Percentiles rank a stretch among this genome's conserved stretches.
Evolutionary conservation across 1,140 invertebrate species (phyloP).

Genomic region (Nymphalis io): DNA sequence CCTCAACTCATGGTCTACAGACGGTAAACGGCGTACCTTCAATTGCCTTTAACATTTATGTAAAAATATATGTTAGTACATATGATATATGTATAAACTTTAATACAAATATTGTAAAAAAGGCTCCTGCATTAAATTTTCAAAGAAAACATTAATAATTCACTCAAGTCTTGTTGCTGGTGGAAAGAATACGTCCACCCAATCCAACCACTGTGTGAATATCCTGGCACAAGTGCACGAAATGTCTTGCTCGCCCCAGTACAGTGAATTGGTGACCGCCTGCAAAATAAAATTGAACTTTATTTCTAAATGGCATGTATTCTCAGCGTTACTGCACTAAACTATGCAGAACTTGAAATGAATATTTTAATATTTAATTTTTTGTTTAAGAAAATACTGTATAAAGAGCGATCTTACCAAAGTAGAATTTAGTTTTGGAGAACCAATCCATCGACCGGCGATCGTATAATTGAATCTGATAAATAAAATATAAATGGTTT

Average conservation of each 20-base stretch:
- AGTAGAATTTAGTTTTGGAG: slow-evolving; percentile 57
- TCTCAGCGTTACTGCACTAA: slow-evolving; percentile 4
- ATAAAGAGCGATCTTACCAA: slow-evolving; percentile 35
- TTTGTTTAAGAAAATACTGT: background rate
- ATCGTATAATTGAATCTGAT: slow-evolving; percentile 69
- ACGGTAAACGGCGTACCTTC: too few relatives aligned
- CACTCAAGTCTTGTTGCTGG: slow-evolving; percentile 58
- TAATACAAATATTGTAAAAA: background rate
- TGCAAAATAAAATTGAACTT: slow-evolving; percentile 33
- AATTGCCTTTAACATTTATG: too few relatives aligned
- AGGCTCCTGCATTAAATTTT: background rate
- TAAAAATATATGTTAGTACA: too few relatives aligned
- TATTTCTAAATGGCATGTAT: background rate
- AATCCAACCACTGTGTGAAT: slow-evolving; percentile 63
- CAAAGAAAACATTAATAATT: slow-evolving; percentile 14
- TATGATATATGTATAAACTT: too few relatives aligned
- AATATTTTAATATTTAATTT: background rate
- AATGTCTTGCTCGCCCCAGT: slow-evolving; percentile 67
- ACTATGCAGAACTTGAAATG: background rate
- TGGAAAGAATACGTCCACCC: slow-evolving; percentile 66
- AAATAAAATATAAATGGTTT: slow-evolving; percentile 20
- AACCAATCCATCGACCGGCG: slow-evolving; percentile 64
- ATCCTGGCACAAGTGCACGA: slow-evolving; percentile 64
- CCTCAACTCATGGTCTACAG: too few relatives aligned
- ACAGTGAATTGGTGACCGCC: slow-evolving; percentile 65